Evolutionary conservation across 1,140 invertebrate species (phyloP).

Genomic region (Zaprionus davidi): DNA sequence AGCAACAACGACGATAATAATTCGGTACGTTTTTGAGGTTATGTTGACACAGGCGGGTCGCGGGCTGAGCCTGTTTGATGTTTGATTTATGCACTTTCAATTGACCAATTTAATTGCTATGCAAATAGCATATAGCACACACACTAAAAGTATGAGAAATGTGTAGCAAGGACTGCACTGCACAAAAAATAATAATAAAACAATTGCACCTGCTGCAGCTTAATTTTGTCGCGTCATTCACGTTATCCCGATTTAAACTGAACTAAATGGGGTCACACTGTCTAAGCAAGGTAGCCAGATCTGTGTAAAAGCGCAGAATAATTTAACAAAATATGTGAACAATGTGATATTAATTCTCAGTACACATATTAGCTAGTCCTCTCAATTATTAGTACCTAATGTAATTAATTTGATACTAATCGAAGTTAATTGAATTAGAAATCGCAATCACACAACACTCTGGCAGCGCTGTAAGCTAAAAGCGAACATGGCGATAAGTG

Average conservation of each 20-base stretch:
- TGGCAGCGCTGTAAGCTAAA: conserved; percentile 4
- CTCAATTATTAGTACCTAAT: not conserved
- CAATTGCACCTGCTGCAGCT: not conserved
- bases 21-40: conserved; percentile 30
- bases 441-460: not conserved
- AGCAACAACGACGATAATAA: not conserved
- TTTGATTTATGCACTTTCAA: conserved; percentile 70
- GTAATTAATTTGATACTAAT: not conserved
- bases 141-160: not conserved
- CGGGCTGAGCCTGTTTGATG: not conserved
- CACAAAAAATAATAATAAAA: not conserved
- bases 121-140: conserved; percentile 7
- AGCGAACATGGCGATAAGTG: not conserved
- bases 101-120: conserved; percentile 61
- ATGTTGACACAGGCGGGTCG: conserved; percentile 23
- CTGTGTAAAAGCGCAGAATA: not conserved
- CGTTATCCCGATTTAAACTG: not conserved
- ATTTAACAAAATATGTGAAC: not conserved
- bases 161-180: not conserved
- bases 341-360: not conserved
- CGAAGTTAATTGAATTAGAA: not conserved
- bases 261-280: conserved; percentile 12
- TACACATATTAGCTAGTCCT: not conserved
- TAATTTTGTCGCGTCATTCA: not conserved
- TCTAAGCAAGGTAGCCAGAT: conserved; percentile 3